Evolutionary conservation across 2,797 vertebrate species (phyloP), one percentile per base, ranked within the genome.

Genomic region (Coluber constrictor): DNA sequence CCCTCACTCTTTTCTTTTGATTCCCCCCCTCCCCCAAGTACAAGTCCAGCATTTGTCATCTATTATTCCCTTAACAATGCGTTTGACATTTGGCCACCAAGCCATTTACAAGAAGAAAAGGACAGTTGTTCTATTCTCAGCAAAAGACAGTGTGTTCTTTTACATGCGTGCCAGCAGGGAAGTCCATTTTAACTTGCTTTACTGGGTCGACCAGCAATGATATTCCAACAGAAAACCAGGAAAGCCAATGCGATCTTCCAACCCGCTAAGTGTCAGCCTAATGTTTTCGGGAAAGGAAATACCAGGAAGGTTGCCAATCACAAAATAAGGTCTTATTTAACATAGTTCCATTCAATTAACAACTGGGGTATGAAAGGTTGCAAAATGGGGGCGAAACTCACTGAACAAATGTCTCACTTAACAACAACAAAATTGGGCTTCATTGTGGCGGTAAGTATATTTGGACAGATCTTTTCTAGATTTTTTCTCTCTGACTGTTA

Each of bases 31-130:
- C 15, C 55, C 13, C 4, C 56, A 4, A 16, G 1, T 47, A 86
- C 1, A 87, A 94, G 43, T 94, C 83, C 94, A 92, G 1, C 91
- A 91, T 92, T 95, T 92, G 88, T 90, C 37, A 66, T 92, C 79
- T 43, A 25, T 2, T 89, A 95, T 95, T 88, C 89, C 55, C 89
- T 94, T 91, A 92, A 94, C 90, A 79, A 93, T 90, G 95, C 90
- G 86, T 95, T 87, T 1, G 1, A 94, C 91, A 94, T 86, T 91
- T 95, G 90, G 87, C 57, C 83, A 89, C 57, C 93, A 86, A 92
- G 61, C n/a, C 43, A 74, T 55, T 55, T 86, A 91, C 32, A 87
- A 89, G 54, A 90, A 93, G 0, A 55, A 90, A 94, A 95, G 59
- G 86, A 70, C 1, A 1, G 0, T 0, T 66, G 25, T 90, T 56